Percentiles rank a stretch among this genome's conserved stretches.
Evolutionary conservation across 2,797 vertebrate species (phyloP).

Genomic region (Rachycentron canadum): DNA sequence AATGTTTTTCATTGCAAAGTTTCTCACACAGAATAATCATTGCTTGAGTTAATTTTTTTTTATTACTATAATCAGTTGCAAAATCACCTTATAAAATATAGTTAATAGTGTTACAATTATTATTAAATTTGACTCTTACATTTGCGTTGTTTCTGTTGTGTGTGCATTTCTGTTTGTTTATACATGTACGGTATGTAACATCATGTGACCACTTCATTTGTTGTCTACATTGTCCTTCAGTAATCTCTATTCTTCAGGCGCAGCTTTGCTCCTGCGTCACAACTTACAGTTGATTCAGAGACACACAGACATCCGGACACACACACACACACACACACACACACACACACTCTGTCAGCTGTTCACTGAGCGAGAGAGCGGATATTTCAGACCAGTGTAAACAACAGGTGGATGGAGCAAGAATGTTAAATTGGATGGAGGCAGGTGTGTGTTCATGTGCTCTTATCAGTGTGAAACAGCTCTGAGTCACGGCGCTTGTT

Average conservation of each 20-base stretch:
- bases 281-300: slow-evolving; percentile 9
- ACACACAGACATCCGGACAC: not conserved
- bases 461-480: slow-evolving; percentile 66
- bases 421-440: slow-evolving; percentile 46
- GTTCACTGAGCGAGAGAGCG: slow-evolving; percentile 38
- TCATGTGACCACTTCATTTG: slow-evolving; percentile 19
- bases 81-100: not conserved
- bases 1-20: too few species aligned
- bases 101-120: not conserved
- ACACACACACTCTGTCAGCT: slow-evolving; percentile 23
- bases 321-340: not conserved
- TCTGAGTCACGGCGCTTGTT: slow-evolving; percentile 45
- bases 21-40: not conserved
- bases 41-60: not conserved
- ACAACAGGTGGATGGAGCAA: slow-evolving; percentile 35
- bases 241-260: slow-evolving; percentile 48
- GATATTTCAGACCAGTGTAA: slow-evolving; percentile 51
- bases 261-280: slow-evolving; percentile 1
- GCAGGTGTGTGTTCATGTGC: slow-evolving; percentile 55
- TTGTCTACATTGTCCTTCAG: slow-evolving; percentile 40
- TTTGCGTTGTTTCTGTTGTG: not conserved
- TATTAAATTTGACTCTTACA: not conserved
- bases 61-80: not conserved
- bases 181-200: not conserved
- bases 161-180: not conserved